Percentiles rank a stretch among this genome's conserved stretches.
These are phyloP conservation scores for Philaenus spumarius DNA, from an alignment of 1,140 invertebrate species.

Conservation along the genomic window DNA sequence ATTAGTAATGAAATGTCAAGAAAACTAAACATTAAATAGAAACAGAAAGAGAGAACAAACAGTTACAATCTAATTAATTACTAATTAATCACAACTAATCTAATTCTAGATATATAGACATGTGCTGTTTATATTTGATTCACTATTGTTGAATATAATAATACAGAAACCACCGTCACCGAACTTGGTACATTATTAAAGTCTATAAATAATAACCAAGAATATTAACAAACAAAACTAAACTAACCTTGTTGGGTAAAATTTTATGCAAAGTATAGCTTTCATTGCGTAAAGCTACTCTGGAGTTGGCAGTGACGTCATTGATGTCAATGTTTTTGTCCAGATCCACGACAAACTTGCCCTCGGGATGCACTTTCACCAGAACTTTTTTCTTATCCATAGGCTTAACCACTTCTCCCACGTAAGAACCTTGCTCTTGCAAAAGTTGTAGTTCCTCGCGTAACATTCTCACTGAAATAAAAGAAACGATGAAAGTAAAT, in stretches of 20 bases:
- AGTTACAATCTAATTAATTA: no score
- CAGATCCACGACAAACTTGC: slow-evolving; percentile 99
- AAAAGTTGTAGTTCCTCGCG: slow-evolving; percentile 95
- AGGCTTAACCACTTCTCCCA: slow-evolving; percentile 98
- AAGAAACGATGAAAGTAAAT: no score
- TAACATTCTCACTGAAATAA: slow-evolving; percentile 81
- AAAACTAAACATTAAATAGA: no score
- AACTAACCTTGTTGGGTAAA: slow-evolving; percentile 85
- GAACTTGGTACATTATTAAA: neutral
- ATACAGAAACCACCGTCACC: no score
- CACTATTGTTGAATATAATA: no score
- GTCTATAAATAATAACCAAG: neutral
- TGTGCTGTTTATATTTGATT: no score
- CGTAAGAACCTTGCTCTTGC: slow-evolving; percentile 99
- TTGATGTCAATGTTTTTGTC: slow-evolving; percentile 99
- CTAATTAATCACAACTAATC: no score
- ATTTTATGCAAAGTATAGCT: slow-evolving; percentile 99
- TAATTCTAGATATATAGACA: no score
- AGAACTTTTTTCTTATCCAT: slow-evolving; percentile 99
- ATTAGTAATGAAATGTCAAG: no score
- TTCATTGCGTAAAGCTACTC: slow-evolving; percentile 97
- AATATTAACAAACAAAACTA: neutral
- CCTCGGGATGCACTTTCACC: slow-evolving; percentile 99
- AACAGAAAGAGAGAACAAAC: no score
- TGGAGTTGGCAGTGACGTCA: slow-evolving; percentile 94